Evolutionary conservation across 2,888 invertebrate genomes (phyloP).

Genomic region (Hirudinaria manillensis): DNA sequence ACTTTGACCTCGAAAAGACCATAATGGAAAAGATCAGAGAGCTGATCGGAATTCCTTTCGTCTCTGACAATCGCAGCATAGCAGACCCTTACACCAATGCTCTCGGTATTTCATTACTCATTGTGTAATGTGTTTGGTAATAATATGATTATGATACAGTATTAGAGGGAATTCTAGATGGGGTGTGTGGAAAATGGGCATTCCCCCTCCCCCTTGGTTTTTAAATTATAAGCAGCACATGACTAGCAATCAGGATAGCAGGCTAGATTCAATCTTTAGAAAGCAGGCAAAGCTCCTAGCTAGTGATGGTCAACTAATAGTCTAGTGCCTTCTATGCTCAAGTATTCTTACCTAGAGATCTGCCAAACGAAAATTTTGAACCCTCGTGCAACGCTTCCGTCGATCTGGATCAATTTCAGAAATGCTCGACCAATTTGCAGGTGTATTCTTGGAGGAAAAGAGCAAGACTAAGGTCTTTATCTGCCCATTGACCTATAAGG

Average conservation of each 20-base stretch:
- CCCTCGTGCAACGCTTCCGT: no score
- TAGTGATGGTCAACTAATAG: no score
- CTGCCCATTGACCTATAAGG: constrained; percentile 22
- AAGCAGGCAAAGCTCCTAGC: no score
- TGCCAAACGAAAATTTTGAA: no score
- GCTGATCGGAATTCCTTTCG: constrained; percentile 47
- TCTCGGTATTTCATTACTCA: constrained; percentile 42
- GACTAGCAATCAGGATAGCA: no score
- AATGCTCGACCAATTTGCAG: not conserved
- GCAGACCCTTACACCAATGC: constrained; percentile 48
- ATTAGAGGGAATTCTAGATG: no score
- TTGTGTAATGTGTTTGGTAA: not conserved
- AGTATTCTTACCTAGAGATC: no score
- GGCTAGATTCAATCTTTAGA: no score
- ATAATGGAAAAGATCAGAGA: constrained; percentile 45
- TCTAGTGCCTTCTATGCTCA: no score
- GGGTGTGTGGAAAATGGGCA: no score
- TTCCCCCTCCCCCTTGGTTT: no score
- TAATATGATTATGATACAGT: not conserved
- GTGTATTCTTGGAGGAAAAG: constrained; percentile 31
- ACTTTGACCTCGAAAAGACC: not conserved
- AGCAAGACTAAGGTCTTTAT: constrained; percentile 22
- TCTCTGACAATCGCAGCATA: constrained; percentile 49
- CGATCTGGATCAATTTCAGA: not conserved
- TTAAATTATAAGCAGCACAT: no score